Evolutionary conservation across 2,888 invertebrate genomes (phyloP).

Genomic region (Mimachlamys varia): DNA sequence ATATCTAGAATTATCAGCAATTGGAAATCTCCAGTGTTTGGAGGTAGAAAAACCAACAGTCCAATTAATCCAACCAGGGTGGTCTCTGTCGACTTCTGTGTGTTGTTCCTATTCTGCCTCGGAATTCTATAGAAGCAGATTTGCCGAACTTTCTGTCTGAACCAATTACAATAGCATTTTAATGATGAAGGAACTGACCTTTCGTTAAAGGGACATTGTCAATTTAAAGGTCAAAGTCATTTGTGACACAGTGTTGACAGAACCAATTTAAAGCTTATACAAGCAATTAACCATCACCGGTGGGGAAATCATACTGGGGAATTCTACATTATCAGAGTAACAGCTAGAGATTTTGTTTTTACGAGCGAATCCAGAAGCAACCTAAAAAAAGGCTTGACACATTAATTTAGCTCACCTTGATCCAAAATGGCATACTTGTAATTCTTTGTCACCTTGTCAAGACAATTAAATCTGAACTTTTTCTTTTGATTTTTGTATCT

Average conservation of each 20-base stretch:
- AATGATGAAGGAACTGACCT: slow-evolving; percentile 6
- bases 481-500: no score
- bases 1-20: slow-evolving; percentile 33
- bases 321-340: no score
- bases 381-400: no score
- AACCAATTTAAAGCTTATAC: background rate
- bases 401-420: no score
- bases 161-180: background rate
- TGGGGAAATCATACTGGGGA: background rate
- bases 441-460: no score
- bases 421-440: no score
- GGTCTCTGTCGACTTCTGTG: background rate
- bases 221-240: background rate
- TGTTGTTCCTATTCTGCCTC: background rate
- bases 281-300: background rate
- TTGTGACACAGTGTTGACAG: background rate
- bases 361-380: no score
- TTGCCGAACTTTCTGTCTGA: background rate
- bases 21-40: slow-evolving; percentile 24
- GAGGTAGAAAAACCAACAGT: background rate
- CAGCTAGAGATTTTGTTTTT: no score
- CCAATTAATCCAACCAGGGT: slow-evolving; percentile 14
- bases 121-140: background rate
- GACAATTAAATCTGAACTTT: no score
- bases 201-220: background rate